Base-by-base conservation (phyloP, 92 coral and sea anemone genomes). In the Desmophyllum pertusum region DNA sequence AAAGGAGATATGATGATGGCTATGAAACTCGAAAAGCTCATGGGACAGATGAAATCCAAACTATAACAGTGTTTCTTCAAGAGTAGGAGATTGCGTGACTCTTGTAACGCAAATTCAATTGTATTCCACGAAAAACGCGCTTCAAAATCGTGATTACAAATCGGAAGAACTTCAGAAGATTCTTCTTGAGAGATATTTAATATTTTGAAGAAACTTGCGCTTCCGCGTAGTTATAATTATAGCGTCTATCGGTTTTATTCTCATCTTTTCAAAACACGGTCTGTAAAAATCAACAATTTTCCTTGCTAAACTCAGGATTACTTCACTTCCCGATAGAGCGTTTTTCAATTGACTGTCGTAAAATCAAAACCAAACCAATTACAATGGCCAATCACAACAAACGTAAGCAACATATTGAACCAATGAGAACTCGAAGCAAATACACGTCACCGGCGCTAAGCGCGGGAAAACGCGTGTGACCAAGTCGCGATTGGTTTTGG, bases 1-100 rank as follows among this genome's bases (percentile, higher is more conserved):
- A 94, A 90, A 68, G 99, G 99, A 62, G 95, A 96, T 81, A 94
- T 90, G 92, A 86, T 96, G 98, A 46, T 94, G 62, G 99, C 96
- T 1, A 90, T 94, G 98, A 94, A 96, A 79, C 92, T 96, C 3
- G 98, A 96, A 74, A 94, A 88, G 35, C 88, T 96, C 17, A 96
- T 96, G 98, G 92, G 86, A 27, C 65, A 86, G 52, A 84, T 95
- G 93, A 90, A 92, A 66, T 89, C 99, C 30, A 96, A 94, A 75
- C 84, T 96, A 67, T 96, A 61, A 36, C 23, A 0, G 3, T 0
- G n/a, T n/a, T n/a, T n/a, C n/a, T n/a, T n/a, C n/a, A 50, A 50
- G 18, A 15, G 15, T 41, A 15, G 17, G 10, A 15, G 42, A 66
- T 10, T 66, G 10, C 38, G 40, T 66, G 70, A 64, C 70, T 64